These are phyloP conservation scores for Herpetotheres cachinnans DNA, from an alignment of 2,113 vertebrate genomes.

Conservation along the genomic window DNA sequence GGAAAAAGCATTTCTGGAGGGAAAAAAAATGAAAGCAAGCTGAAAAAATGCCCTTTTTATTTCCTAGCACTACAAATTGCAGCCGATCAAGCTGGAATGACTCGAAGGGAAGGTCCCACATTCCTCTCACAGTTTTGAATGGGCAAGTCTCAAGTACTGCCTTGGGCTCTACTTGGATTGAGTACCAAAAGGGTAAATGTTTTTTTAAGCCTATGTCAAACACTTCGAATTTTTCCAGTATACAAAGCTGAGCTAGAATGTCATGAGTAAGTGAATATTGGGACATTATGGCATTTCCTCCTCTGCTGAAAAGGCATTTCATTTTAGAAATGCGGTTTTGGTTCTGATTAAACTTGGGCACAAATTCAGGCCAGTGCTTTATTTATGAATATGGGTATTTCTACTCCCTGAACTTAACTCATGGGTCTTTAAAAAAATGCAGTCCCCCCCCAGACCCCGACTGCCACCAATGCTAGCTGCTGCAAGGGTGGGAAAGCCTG, in stretches of 20 bases:
- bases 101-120: not conserved
- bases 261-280: conserved; percentile 44
- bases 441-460: not conserved
- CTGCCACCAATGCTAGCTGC: not conserved
- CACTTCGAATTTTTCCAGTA: conserved; percentile 40
- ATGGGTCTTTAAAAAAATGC: not conserved
- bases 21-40: not conserved
- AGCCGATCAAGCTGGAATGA: not conserved
- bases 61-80: not conserved
- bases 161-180: conserved; percentile 15
- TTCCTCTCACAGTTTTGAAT: conserved; percentile 42
- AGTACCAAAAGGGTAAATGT: conserved; percentile 40
- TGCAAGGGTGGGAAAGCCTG: not conserved
- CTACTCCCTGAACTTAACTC: not conserved
- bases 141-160: conserved; percentile 18
- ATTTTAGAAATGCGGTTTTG: not conserved
- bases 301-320: conserved; percentile 25
- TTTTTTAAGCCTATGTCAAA: conserved; percentile 47
- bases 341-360: conserved; percentile 48
- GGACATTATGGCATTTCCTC: conserved; percentile 45
- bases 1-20: not conserved
- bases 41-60: not conserved
- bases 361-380: not conserved
- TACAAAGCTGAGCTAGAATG: conserved; percentile 35
- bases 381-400: not conserved